phyloP scores from a whole-genome alignment of 2,113 vertebrate genomes.

The Variabilichromis moorii region DNA sequence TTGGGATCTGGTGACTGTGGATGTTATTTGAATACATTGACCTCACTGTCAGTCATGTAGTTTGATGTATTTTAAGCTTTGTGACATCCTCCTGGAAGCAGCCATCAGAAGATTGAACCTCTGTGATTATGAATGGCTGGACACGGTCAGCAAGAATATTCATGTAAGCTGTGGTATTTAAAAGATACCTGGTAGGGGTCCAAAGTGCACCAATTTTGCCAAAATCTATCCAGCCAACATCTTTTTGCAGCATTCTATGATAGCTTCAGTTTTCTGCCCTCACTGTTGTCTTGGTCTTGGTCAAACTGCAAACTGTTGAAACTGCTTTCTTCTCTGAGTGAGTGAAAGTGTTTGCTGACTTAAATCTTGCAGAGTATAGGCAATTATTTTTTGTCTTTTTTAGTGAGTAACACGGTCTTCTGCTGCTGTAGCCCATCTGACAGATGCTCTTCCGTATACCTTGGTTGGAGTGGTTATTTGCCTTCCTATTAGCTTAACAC shows the following conservation, averaged over 20 bases:
- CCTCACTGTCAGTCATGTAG: neutral
- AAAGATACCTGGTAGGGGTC: neutral
- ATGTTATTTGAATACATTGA: neutral
- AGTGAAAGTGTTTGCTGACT: slow-evolving; percentile 12
- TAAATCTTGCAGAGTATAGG: neutral
- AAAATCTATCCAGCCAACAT: neutral
- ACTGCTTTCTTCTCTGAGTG: neutral
- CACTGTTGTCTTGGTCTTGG: neutral
- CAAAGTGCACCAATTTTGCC: neutral
- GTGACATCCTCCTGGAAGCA: neutral
- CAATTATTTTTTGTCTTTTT: slow-evolving; percentile 45
- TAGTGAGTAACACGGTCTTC: neutral
- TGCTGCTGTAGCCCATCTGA: neutral
- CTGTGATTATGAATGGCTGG: neutral
- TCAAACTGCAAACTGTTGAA: slow-evolving; percentile 28
- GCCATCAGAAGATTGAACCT: neutral
- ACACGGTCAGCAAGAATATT: neutral
- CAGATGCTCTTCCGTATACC: neutral
- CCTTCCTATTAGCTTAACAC: neutral
- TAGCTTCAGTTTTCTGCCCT: neutral
- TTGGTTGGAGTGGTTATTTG: neutral
- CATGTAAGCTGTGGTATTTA: neutral
- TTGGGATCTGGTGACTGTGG: neutral
- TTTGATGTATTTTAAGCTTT: neutral
- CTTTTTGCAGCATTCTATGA: neutral